These are phyloP conservation scores for Myotis findleyi DNA, from an alignment of 2,797 vertebrate genomes.

Conservation along the genomic window DNA sequence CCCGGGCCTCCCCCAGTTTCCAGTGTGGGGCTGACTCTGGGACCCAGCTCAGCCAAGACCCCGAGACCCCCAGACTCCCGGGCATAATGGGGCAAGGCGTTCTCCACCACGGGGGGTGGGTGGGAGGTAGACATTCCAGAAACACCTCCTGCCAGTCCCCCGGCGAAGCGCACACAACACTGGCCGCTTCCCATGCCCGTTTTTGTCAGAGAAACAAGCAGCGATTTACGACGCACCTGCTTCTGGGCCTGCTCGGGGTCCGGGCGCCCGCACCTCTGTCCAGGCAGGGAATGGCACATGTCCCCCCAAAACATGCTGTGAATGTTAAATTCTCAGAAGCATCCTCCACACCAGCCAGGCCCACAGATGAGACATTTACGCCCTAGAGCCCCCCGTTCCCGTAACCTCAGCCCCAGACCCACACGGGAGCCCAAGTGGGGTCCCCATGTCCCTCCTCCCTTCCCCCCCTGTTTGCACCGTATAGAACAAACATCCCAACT, in stretches of 20 bases:
- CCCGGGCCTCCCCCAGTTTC: neutral
- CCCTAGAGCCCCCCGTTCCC: neutral
- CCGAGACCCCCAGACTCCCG: neutral
- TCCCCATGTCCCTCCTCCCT: neutral
- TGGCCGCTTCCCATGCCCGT: neutral
- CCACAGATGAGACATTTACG: fast-evolving
- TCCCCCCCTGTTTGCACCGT: neutral
- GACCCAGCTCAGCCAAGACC: neutral
- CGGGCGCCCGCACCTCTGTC: neutral
- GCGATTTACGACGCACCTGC: conserved; percentile 50
- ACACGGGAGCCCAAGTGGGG: fast-evolving
- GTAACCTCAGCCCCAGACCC: neutral
- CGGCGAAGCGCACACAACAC: fast-evolving
- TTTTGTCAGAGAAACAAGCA: conserved; percentile 67
- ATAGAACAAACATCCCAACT: neutral
- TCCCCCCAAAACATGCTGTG: neutral
- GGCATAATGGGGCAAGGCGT: fast-evolving
- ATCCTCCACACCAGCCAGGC: neutral
- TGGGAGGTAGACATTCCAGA: fast-evolving
- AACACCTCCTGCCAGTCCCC: fast-evolving
- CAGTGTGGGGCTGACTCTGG: neutral
- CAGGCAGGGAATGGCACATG: conserved; percentile 70
- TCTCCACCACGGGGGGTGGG: fast-evolving
- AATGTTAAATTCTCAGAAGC: neutral
- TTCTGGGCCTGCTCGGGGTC: neutral